Conservation (phyloP, 1,140 invertebrate genomes). For the Pollicipes pollicipes region DNA sequence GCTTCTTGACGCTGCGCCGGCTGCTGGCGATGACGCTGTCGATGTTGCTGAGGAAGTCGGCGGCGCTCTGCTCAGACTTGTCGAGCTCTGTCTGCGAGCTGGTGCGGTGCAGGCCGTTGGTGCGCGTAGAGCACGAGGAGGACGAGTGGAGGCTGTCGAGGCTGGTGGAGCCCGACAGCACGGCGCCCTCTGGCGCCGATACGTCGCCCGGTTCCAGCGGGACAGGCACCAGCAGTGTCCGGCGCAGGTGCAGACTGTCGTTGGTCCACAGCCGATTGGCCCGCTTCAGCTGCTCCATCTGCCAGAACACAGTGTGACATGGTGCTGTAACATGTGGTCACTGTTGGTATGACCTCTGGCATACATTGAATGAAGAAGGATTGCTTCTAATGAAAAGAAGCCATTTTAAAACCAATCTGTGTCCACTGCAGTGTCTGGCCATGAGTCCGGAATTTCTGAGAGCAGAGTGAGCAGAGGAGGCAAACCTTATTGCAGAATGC, state of each 20-base stretch:
- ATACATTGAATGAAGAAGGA: too few relatives aligned
- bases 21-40: slow-evolving; percentile 67
- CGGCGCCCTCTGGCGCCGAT: too few relatives aligned
- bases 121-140: neutral
- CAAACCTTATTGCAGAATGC: too few relatives aligned
- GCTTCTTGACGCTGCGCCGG: slow-evolving; percentile 62
- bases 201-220: slow-evolving; percentile 20
- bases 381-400: too few relatives aligned
- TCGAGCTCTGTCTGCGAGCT: slow-evolving; percentile 8
- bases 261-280: slow-evolving; percentile 70
- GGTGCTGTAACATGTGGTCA: too few relatives aligned
- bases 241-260: slow-evolving; percentile 69
- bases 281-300: slow-evolving; percentile 79
- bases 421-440: too few relatives aligned
- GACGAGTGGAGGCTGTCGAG: slow-evolving; percentile 1
- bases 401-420: too few relatives aligned
- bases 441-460: too few relatives aligned
- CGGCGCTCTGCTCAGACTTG: slow-evolving; percentile 46
- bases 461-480: too few relatives aligned
- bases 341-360: too few relatives aligned
- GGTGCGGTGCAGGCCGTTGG: neutral
- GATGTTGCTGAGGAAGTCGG: slow-evolving; percentile 68
- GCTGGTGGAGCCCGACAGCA: neutral
- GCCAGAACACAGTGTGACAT: too few relatives aligned
- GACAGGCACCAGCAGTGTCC: slow-evolving; percentile 60